Conservation (phyloP, 2,113 vertebrate genomes). For the Piaya cayana region DNA sequence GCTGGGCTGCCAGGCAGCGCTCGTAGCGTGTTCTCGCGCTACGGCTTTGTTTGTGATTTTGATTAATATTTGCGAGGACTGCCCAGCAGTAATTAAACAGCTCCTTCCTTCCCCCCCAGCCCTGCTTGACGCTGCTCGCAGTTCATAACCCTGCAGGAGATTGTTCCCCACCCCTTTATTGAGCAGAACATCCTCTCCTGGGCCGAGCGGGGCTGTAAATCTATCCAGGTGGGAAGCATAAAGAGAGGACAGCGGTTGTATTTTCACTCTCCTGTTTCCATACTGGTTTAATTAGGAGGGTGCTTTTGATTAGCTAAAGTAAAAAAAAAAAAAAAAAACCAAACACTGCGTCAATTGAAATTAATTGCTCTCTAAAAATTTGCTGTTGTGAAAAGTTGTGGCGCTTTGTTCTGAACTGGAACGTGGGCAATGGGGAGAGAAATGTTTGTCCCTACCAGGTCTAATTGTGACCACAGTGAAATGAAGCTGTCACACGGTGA, state of each 20-base stretch:
- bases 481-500: conserved; percentile 30
- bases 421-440: background rate
- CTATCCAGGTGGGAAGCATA: background rate
- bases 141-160: background rate
- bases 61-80: background rate
- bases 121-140: background rate
- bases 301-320: background rate
- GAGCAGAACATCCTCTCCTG: background rate
- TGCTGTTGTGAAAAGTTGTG: background rate
- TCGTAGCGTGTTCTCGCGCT: accelerated
- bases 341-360: background rate
- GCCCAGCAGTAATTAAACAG: background rate
- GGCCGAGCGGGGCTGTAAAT: background rate
- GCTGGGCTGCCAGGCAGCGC: background rate
- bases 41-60: background rate
- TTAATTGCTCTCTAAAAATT: background rate
- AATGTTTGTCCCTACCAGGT: conserved; percentile 32
- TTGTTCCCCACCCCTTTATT: background rate
- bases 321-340: background rate
- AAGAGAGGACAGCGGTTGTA: background rate
- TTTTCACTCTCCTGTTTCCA: background rate
- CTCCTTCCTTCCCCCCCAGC: background rate
- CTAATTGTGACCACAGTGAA: conserved; percentile 9
- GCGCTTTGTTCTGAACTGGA: background rate
- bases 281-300: background rate